Base-by-base conservation (phyloP, 37 sponge, comb jelly and placozoan species). In the Oscarella lobularis region DNA sequence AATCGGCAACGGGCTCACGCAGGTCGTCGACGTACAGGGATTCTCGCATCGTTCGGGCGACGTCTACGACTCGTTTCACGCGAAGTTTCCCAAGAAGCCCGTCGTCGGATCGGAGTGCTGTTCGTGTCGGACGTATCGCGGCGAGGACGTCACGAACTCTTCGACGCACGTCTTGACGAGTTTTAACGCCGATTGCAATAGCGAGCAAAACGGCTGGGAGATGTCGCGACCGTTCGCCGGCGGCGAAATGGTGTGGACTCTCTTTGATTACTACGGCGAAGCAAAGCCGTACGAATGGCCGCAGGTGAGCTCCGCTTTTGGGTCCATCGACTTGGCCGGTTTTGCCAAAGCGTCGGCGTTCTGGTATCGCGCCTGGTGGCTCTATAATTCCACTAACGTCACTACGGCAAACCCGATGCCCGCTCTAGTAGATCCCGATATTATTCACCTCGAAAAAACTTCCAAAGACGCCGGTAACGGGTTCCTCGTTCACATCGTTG, bases 331-430 rank as follows among this genome's bases (percentile, higher is more conserved):
- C 77, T 38, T 84, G 77, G 85, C 85, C 36, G 85, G 85, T 30
- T 84, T 84, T 75, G 76, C 80, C 1, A 84, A 84, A 35, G 77
- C 85, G n/a, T 74, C 80, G 6, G 85, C 85, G 29, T 84, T 73
- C 75, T 83, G 84, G 84, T 83, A 83, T 33, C 60, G 84, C 32
- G 38, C 79, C 3, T 83, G 84, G 84, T 83, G 84, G 84, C 39
- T 75, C 29, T 84, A 84, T 77, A 83, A 66, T 78, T 66, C 74
- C 1, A 79, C 48, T 39, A 33, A 75, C 3, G 74, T 74, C 60
- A 48, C 60, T 27, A 48, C 60, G 9, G 60, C 60, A 27, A 48
- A 48, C 14, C 60, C 60, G 9, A 68, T 14, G 29, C 6, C 31
- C 29, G 60, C 60, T 9, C 71, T 68, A 5, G 4, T 68, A 5